Evolutionary conservation across 2,888 invertebrate genomes (phyloP), one percentile per base, ranked within the genome.

Genomic region (Andrena praecox): DNA sequence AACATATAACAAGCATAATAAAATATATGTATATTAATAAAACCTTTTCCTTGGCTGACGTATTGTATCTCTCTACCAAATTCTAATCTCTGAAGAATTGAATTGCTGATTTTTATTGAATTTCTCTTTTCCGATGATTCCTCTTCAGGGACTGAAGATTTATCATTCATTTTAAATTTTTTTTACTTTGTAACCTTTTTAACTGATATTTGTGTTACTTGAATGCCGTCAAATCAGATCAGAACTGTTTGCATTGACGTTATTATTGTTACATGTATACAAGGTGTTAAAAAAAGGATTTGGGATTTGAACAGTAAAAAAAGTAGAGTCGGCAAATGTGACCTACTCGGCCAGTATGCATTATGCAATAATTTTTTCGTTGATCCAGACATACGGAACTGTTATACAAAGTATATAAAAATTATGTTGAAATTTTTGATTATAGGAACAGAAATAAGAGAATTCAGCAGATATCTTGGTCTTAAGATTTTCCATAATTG

Each of bases 151-250:
- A 16, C 42, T 56, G 56, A 56, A 24, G 24, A 7, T 24, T 56
- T 56, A 4, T 56, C 3, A 56, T 24, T 27, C 56, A 56, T 56
- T 56, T 56, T 56, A 20, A 56, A 56, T 1, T 56, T 27, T 56
- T 6, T 56, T 20, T 27, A 10, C 1, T 56, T 56, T 56, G 27
- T 56, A 56, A 56, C 56, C 56, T 56, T 56, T 10, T 20, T 56
- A 27, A 52, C 10, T 7, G 56, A 56, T 56, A 56, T 56, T 56
- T 56, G 24, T 56, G 10, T 56, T 56, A 56, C 56, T 56, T 56
- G 56, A 56, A 56, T 56, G 24, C 10, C 3, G 56, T 27, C 56
- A 24, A 56, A 56, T 24, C 10, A 27, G 10, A 10, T 24, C 24
- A 20, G 8, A 54, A 54, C 54, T 24, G 12, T 56, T 56, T 24